Evolutionary conservation across 2,888 invertebrate genomes (phyloP).

Genomic region (Flexamia atlantica): DNA sequence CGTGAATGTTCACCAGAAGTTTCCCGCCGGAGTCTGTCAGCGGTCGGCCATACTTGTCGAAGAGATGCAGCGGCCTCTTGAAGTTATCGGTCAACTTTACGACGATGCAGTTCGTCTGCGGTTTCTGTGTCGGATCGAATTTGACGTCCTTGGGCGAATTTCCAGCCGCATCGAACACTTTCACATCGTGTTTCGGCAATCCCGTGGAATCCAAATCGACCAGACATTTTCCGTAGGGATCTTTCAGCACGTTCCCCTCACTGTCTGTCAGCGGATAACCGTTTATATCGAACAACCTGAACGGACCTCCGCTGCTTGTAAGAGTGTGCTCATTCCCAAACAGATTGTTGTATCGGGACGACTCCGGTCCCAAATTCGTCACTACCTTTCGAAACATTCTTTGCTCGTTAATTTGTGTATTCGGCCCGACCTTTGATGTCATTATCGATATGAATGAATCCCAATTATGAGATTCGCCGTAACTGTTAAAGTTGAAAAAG

Average conservation of each 20-base stretch:
- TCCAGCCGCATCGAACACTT: slow-evolving; percentile 42
- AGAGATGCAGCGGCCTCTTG: slow-evolving; percentile 41
- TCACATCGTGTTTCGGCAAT: background rate
- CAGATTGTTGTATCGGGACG: background rate
- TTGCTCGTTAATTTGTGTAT: slow-evolving; percentile 16
- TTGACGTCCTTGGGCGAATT: slow-evolving; percentile 37
- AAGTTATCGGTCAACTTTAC: slow-evolving; percentile 29
- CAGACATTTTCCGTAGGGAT: slow-evolving; percentile 48
- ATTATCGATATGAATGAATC: slow-evolving; percentile 46
- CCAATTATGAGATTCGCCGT: slow-evolving; percentile 21
- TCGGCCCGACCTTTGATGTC: slow-evolving; percentile 27
- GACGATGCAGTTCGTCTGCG: slow-evolving; percentile 27
- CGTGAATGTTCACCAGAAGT: slow-evolving; percentile 41
- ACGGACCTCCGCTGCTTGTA: slow-evolving; percentile 23
- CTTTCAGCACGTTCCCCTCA: slow-evolving; percentile 49
- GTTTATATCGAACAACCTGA: slow-evolving; percentile 56
- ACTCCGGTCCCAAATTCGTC: background rate
- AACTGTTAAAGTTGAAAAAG: slow-evolving; percentile 18
- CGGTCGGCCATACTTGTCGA: slow-evolving; percentile 53
- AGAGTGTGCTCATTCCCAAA: slow-evolving; percentile 48
- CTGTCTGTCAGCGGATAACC: slow-evolving; percentile 50
- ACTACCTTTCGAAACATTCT: slow-evolving; percentile 36
- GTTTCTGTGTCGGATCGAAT: slow-evolving; percentile 53
- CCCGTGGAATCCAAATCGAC: slow-evolving; percentile 7
- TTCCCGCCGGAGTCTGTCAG: slow-evolving; percentile 49